A percentile compares a stretch with the other conserved stretches of the same genome.
Conservation (phyloP, 2,888 invertebrate genomes). For the Lithophane semibrunnea region DNA sequence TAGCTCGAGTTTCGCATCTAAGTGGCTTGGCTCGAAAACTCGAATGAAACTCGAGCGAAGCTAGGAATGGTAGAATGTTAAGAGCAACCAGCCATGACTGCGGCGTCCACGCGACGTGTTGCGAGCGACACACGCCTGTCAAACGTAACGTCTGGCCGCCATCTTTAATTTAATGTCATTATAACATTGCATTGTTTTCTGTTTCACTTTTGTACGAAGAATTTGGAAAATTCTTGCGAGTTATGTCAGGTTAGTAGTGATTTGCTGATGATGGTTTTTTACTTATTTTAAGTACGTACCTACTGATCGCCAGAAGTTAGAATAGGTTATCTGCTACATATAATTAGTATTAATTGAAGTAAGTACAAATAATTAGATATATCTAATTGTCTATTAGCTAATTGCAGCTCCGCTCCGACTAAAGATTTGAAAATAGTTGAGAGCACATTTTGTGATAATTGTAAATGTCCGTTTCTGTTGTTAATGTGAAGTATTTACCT, state of each 20-base stretch:
- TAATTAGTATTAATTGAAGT: slow-evolving; percentile 30
- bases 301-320: neutral
- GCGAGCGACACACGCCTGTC: slow-evolving; percentile 34
- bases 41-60: slow-evolving; percentile 45
- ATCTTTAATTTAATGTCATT: slow-evolving; percentile 52
- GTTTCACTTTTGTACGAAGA: slow-evolving; percentile 17
- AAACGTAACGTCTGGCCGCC: slow-evolving; percentile 36
- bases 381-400: neutral
- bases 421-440: slow-evolving; percentile 1
- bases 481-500: neutral
- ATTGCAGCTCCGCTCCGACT: neutral
- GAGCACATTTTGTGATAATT: neutral
- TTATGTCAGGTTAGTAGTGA: neutral
- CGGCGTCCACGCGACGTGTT: slow-evolving; percentile 28
- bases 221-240: slow-evolving; percentile 5
- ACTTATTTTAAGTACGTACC: neutral
- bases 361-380: slow-evolving; percentile 9
- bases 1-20: slow-evolving; percentile 32
- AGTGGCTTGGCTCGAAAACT: slow-evolving; percentile 35
- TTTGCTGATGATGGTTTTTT: neutral
- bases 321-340: neutral
- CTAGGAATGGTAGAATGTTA: slow-evolving; percentile 76
- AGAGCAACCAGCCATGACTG: slow-evolving; percentile 81
- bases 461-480: neutral
- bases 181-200: slow-evolving; percentile 32